A percentile compares a stretch with the other conserved stretches of the same genome.
Evolutionary conservation across 2,797 vertebrate genomes (phyloP).

Genomic region (Enteromius argenteus): DNA sequence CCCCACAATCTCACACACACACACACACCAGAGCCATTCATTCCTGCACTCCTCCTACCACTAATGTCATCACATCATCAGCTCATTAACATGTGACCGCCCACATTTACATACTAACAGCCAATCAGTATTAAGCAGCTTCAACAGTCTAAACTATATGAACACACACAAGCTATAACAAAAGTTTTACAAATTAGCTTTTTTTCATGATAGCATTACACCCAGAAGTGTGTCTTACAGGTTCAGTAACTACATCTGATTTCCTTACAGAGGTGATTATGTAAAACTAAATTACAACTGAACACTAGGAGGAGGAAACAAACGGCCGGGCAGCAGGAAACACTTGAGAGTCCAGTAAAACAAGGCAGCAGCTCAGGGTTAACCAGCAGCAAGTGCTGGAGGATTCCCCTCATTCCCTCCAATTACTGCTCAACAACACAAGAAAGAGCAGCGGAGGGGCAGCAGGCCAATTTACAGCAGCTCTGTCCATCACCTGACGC

Average conservation of each 20-base stretch:
- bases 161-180: neutral
- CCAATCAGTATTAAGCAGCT: neutral
- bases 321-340: neutral
- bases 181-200: too few species aligned
- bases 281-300: neutral
- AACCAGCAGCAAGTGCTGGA: neutral
- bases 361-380: neutral
- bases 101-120: neutral
- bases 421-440: slow-evolving; percentile 18
- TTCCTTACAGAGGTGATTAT: neutral
- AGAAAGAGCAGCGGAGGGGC: slow-evolving; percentile 21
- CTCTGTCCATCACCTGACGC: neutral
- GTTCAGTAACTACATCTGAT: neutral
- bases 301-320: neutral
- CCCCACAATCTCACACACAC: slow-evolving; percentile 16
- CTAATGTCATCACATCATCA: neutral
- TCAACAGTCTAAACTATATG: neutral
- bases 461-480: slow-evolving; percentile 17
- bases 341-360: neutral
- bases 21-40: neutral
- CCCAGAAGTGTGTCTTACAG: neutral
- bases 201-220: too few species aligned
- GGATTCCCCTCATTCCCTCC: slow-evolving; percentile 60
- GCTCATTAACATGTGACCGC: neutral
- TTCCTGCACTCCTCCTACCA: too few species aligned